Evolutionary conservation across 2,888 invertebrate genomes (phyloP), one percentile per base, ranked within the genome.

Genomic region (Flexamia atlantica): DNA sequence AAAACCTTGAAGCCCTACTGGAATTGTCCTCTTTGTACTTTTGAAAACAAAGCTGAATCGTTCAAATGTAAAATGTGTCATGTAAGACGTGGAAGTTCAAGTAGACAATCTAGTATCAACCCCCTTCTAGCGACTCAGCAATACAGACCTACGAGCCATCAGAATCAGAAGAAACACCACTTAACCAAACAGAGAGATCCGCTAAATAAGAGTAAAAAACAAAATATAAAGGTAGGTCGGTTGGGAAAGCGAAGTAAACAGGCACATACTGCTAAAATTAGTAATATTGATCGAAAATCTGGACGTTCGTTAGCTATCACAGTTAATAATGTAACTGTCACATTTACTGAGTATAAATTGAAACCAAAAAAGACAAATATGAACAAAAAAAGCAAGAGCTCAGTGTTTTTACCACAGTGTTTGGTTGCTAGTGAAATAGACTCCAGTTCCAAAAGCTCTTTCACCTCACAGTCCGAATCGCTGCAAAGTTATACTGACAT

Each of bases 371-470:
- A 79, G 79, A 79, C 79, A 32, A 79, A 57, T 36, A n/a, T 25
- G 28, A 79, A 32, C 30, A 79, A 57, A n/a, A 79, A 79, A 36
- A 79, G n/a, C n/a, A 79, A 79, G 25, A 36, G 30, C 10, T 79
- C 36, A 9, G 79, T 50, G 50, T 79, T 79, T 79, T 50, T 57
- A 57, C 57, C 79, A 36, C 50, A 57, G 32, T 53, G 79, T 79
- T 32, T 79, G 50, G 79, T 79, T 57, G n/a, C 79, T 79, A 79
- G 79, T 79, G 79, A 79, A 36, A 79, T 79, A 53, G 79, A 79
- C 32, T 79, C 79, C 0, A 79, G 79, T 57, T 79, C 79, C 46
- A 79, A 79, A 79, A 79, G 79, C 23, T 79, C 79, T 28, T 79
- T 79, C 36, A 79, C 79, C 1, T 79, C 79, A 10, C 79, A 79